phyloP scores from a whole-genome alignment of 2,113 vertebrate genomes.

The Gorsachius goisagi region DNA sequence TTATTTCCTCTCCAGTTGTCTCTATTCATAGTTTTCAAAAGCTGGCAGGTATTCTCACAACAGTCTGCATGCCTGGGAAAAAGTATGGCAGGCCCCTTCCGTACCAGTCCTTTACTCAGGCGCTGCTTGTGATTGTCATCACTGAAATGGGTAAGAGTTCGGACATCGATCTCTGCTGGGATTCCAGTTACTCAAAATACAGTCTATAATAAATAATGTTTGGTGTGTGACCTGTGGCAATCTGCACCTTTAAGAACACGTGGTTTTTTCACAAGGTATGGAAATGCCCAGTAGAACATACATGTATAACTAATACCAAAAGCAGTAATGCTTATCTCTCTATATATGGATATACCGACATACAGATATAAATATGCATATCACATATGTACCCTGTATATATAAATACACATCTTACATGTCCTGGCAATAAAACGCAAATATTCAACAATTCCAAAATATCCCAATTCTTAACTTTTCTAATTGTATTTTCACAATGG shows the following conservation, averaged over 20 bases:
- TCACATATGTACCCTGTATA: neutral
- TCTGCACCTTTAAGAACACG: neutral
- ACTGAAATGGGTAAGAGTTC: neutral
- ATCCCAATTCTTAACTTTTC: neutral
- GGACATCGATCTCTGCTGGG: neutral
- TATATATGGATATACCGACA: neutral
- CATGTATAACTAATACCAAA: neutral
- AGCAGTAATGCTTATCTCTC: neutral
- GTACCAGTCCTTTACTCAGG: neutral
- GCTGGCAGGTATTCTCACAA: constrained; percentile 17
- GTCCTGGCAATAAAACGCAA: neutral
- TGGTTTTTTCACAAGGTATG: neutral
- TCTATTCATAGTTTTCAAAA: neutral
- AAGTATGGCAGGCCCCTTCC: neutral
- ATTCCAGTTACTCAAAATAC: neutral
- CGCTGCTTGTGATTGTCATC: neutral
- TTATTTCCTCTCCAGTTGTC: constrained; percentile 18
- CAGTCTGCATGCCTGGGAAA: neutral
- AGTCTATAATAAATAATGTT: neutral
- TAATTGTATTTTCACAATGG: neutral
- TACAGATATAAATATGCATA: neutral
- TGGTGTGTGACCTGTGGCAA: neutral
- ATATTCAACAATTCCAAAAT: neutral
- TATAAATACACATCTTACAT: neutral
- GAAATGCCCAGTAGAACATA: neutral